Evolutionary conservation across 2,113 vertebrate genomes (phyloP).

Genomic region (Cinclus cinclus): DNA sequence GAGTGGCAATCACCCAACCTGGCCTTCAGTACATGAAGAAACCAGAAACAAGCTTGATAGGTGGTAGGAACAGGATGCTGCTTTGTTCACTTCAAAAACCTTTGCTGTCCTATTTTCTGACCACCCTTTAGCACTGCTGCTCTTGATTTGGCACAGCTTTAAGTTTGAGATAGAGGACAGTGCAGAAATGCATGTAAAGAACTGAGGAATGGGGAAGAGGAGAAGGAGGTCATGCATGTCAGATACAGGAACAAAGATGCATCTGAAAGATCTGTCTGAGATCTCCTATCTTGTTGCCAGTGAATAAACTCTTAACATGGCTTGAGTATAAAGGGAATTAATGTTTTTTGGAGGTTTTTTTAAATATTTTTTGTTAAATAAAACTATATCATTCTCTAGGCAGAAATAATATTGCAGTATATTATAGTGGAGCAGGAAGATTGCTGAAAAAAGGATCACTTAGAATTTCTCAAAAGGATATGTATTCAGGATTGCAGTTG

Average conservation of each 20-base stretch:
- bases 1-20: not conserved
- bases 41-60: slow-evolving; percentile 7
- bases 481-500: not conserved
- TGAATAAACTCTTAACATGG: not conserved
- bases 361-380: not conserved
- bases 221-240: not conserved
- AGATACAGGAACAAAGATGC: not conserved
- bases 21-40: not conserved
- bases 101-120: slow-evolving; percentile 59
- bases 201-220: not conserved
- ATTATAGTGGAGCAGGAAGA: not conserved
- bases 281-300: not conserved
- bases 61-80: slow-evolving; percentile 24
- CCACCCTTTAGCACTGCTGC: slow-evolving; percentile 14
- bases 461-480: not conserved
- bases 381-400: not conserved
- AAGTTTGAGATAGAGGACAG: slow-evolving; percentile 9
- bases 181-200: slow-evolving; percentile 22
- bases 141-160: slow-evolving; percentile 29
- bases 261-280: slow-evolving; percentile 21
- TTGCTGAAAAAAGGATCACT: not conserved
- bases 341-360: not conserved
- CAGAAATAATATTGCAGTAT: not conserved
- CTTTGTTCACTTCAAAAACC: slow-evolving; percentile 42
- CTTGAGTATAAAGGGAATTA: not conserved